Evolutionary conservation across 2,113 vertebrate species (phyloP).

Genomic region (Galemys pyrenaicus): DNA sequence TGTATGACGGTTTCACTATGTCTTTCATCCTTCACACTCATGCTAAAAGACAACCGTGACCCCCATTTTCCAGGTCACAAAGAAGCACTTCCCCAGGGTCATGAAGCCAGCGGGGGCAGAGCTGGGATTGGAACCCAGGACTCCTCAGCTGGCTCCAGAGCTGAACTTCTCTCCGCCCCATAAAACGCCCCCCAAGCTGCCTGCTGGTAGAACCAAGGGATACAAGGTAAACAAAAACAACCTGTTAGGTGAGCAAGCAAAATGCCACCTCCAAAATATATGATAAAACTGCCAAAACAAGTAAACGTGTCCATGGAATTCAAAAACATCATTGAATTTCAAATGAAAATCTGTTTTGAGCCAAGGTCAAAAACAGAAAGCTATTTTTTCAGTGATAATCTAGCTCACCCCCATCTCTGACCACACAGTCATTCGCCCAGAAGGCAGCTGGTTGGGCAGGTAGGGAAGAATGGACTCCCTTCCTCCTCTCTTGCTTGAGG

Average conservation of each 20-base stretch:
- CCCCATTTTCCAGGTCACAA: neutral
- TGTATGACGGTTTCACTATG: fast-evolving
- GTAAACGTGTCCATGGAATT: neutral
- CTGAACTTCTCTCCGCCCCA: neutral
- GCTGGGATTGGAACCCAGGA: neutral
- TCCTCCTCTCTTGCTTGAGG: neutral
- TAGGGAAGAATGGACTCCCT: neutral
- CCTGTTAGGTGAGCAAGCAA: neutral
- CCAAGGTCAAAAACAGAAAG: neutral
- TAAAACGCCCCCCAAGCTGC: neutral
- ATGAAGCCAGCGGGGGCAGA: neutral
- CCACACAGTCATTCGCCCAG: neutral
- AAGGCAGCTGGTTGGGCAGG: neutral
- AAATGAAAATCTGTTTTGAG: neutral
- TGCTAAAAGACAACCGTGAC: neutral
- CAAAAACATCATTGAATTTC: neutral
- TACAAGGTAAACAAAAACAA: neutral
- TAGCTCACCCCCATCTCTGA: neutral
- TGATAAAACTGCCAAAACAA: neutral
- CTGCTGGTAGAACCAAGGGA: neutral
- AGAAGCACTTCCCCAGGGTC: neutral
- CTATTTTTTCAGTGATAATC: neutral
- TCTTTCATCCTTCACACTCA: too few species aligned
- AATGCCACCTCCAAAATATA: neutral
- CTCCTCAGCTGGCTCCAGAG: neutral